phyloP scores from a whole-genome alignment of 2,113 vertebrate genomes.

The Climacteris rufus region DNA sequence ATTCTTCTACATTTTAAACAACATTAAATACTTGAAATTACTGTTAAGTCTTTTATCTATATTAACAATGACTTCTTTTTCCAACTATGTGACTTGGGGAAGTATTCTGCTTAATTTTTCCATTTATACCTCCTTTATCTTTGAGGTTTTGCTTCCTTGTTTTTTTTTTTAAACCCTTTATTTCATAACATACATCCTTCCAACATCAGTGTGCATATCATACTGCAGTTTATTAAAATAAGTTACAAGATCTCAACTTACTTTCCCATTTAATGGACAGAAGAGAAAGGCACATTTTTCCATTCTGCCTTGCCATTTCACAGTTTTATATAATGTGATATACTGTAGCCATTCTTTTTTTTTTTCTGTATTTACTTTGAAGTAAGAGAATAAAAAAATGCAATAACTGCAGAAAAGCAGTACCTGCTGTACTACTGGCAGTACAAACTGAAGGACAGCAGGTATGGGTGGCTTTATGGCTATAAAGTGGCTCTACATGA shows the following conservation, averaged over 20 bases:
- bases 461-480: not conserved
- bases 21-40: not conserved
- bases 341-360: not conserved
- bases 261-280: not conserved
- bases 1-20: not conserved
- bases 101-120: not conserved
- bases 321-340: not conserved
- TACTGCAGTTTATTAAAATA: constrained; percentile 41
- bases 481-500: not conserved
- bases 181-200: not conserved
- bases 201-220: not conserved
- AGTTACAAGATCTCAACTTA: constrained; percentile 4
- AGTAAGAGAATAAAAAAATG: not conserved
- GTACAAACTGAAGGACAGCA: not conserved
- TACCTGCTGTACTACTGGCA: not conserved
- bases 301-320: not conserved
- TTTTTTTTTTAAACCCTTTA: not conserved
- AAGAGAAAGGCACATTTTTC: not conserved
- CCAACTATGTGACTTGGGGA: not conserved
- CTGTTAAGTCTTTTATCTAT: not conserved
- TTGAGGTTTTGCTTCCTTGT: not conserved
- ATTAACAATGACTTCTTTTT: not conserved
- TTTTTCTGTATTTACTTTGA: not conserved
- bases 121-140: not conserved
- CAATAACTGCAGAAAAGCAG: not conserved